A percentile compares a stretch with the other conserved stretches of the same genome.
phyloP scores from a whole-genome alignment of 2,797 vertebrate genomes.

The Percopsis omiscomaycus region DNA sequence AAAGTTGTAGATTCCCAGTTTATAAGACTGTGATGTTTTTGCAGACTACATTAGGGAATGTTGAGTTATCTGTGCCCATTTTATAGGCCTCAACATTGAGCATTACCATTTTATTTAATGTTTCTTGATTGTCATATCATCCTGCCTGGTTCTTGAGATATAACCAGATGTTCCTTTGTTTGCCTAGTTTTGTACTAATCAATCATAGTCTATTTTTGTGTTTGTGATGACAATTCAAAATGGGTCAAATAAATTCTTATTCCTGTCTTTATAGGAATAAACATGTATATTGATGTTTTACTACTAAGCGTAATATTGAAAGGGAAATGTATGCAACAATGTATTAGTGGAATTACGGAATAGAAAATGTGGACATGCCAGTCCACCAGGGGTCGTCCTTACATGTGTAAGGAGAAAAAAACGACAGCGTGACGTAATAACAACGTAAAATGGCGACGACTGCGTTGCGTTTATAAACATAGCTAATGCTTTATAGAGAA shows the following conservation, averaged over 20 bases:
- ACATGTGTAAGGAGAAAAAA: background rate
- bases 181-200: conserved; percentile 55
- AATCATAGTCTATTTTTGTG: conserved; percentile 40
- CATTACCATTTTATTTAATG: conserved; percentile 17
- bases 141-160: conserved; percentile 22
- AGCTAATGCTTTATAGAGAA: conserved; percentile 28
- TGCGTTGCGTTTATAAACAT: background rate
- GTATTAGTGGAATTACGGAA: too few relatives aligned
- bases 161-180: conserved; percentile 12
- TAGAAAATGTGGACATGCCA: background rate
- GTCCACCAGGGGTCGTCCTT: conserved; percentile 23
- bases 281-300: conserved; percentile 31
- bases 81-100: background rate
- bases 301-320: too few relatives aligned
- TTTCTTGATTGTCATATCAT: conserved; percentile 13
- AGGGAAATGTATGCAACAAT: too few relatives aligned
- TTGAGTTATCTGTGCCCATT: background rate
- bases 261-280: conserved; percentile 29
- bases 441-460: conserved; percentile 58
- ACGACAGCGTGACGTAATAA: conserved; percentile 37
- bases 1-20: background rate
- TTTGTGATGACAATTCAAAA: conserved; percentile 40
- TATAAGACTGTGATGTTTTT: background rate
- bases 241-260: conserved; percentile 34
- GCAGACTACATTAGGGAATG: background rate